Evolutionary conservation across 2,797 vertebrate species (phyloP), one percentile per base, ranked within the genome.

Genomic region (Bovichtus variegatus): DNA sequence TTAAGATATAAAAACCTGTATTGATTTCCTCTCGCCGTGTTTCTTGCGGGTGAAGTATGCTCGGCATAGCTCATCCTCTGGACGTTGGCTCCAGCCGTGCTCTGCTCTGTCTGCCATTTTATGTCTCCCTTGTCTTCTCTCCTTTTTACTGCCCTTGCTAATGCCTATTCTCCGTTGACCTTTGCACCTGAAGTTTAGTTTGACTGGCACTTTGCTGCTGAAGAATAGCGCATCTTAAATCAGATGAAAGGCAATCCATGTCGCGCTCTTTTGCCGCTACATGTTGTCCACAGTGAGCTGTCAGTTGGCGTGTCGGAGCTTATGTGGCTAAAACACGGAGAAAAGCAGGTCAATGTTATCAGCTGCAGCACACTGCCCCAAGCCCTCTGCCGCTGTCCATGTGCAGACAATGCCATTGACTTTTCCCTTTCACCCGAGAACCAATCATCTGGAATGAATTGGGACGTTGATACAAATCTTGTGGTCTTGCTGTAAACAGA

Each of bases 301-400:
- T 75, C 75, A 75, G 74, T 70, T 55, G 29, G 62, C 55, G 0
- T 9, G 40, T 40, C 21, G 3, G 23, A 54, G 64, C 66, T 85
- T 78, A 87, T 83, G 61, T 61, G 63, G 57, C 72, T 3, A 49
- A 72, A 84, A 87, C 58, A 19, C 46, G 19, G 58, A 49, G 71
- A 75, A 36, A 51, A 71, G 36, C 55, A 41, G 82, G 84, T 92
- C 87, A 88, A 83, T 93, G 87, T 93, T 94, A 94, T 94, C 93
- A 80, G 90, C 70, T 53, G 21, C 12, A 21, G 71, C 89, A 91
- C 78, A 58, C 75, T 58, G 63, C 67, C 69, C 68, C 9, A 11
- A 72, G 79, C 84, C 76, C 88, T 92, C 83, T 85, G 73, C 1
- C 50, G 19, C 76, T 76, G 84, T 78, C 84, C 68, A 4, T 46